Percentiles rank a stretch among this genome's conserved stretches.
These are phyloP conservation scores for Phaethornis superciliosus DNA, from an alignment of 2,113 vertebrate genomes.

Conservation along the genomic window DNA sequence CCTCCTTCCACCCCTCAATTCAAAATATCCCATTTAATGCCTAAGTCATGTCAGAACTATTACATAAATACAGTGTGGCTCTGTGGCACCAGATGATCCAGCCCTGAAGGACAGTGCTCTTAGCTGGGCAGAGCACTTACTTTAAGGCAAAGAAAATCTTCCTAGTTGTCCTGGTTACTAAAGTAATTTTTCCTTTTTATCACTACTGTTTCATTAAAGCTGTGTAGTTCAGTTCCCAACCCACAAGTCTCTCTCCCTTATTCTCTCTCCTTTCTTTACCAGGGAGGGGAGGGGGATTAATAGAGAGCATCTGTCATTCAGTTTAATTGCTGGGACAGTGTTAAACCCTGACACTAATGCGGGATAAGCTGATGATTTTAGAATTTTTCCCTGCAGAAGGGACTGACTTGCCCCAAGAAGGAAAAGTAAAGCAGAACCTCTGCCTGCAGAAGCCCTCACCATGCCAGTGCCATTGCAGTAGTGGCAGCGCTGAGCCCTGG, in stretches of 20 bases:
- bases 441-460: conserved; percentile 74
- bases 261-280: no score
- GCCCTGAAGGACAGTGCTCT: neutral
- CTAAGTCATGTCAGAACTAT: neutral
- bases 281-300: no score
- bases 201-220: no score
- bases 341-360: no score
- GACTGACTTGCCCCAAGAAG: neutral
- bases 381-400: neutral
- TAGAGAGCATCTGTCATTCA: no score
- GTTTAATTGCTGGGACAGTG: no score
- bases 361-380: no score
- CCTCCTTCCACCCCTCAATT: neutral
- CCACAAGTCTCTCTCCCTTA: no score
- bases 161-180: neutral
- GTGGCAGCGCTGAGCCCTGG: conserved; percentile 89
- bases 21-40: neutral
- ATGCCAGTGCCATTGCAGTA: conserved; percentile 92
- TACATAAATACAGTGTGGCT: neutral
- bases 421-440: neutral
- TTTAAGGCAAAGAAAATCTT: neutral
- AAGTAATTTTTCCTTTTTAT: no score
- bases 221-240: no score
- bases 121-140: neutral
- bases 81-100: neutral